A percentile compares a stretch with the other conserved stretches of the same genome.
Conservation (phyloP, 2,113 vertebrate genomes). For the Micromys minutus region DNA sequence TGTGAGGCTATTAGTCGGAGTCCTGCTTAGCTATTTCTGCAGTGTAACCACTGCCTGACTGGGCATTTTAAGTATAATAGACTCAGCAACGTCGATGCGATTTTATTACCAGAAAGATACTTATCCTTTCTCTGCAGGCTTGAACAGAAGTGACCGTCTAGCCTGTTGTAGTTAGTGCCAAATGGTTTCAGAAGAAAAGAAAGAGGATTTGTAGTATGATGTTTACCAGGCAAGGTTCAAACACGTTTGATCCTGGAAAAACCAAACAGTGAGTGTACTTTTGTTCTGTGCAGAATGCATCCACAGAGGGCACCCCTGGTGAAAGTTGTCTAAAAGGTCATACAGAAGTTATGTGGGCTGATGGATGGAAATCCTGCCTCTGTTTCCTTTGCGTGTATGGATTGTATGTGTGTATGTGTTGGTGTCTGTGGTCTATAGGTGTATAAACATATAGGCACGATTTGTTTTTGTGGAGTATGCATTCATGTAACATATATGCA, state of each 20-base stretch:
- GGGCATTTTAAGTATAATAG: background rate
- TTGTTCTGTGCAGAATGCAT: background rate
- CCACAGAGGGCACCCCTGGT: background rate
- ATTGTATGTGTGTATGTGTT: background rate
- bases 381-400: background rate
- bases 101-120: background rate
- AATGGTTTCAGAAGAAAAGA: slow-evolving; percentile 41
- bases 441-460: background rate
- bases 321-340: background rate
- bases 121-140: slow-evolving; percentile 7
- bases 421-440: background rate
- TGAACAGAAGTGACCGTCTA: slow-evolving; percentile 1
- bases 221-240: background rate
- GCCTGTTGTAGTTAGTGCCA: background rate
- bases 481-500: background rate
- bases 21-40: background rate
- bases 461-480: background rate
- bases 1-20: background rate
- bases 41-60: background rate
- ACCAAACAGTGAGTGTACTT: background rate
- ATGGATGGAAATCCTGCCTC: background rate
- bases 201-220: background rate
- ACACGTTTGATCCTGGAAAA: background rate
- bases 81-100: background rate
- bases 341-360: background rate